Percentiles rank a stretch among this genome's conserved stretches.
Conservation (phyloP, 2,888 invertebrate species). For the Drosophila atroscutellata region DNA sequence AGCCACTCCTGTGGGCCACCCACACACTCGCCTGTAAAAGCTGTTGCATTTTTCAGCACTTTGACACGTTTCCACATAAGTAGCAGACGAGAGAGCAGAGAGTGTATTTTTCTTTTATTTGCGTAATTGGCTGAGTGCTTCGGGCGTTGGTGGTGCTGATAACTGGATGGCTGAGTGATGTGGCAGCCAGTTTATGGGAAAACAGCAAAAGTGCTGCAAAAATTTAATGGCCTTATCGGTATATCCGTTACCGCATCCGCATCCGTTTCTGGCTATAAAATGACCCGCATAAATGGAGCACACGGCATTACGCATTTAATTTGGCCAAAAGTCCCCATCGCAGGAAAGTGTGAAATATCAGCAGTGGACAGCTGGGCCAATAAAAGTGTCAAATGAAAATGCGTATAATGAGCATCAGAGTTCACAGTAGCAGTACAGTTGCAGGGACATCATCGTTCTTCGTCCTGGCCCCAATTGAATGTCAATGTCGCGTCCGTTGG, state of each 20-base stretch:
- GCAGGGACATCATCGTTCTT: slow-evolving; percentile 4
- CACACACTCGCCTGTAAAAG: slow-evolving; percentile 26
- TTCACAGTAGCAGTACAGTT: slow-evolving; percentile 18
- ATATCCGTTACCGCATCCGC: slow-evolving; percentile 47
- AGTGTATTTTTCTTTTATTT: slow-evolving; percentile 58
- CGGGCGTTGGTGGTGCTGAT: slow-evolving; percentile 20
- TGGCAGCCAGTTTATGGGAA: slow-evolving; percentile 64
- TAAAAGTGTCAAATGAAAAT: slow-evolving; percentile 79
- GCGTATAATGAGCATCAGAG: slow-evolving; percentile 72
- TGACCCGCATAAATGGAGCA: slow-evolving; percentile 73
- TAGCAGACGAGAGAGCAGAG: slow-evolving; percentile 20
- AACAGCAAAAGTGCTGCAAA: slow-evolving; percentile 47
- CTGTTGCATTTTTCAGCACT: slow-evolving; percentile 73
- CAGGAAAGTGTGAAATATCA: slow-evolving; percentile 63
- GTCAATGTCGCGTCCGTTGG: slow-evolving; percentile 60
- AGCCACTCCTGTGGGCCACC: slow-evolving; percentile 56
- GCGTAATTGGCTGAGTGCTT: slow-evolving; percentile 75
- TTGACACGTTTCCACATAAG: slow-evolving; percentile 75
- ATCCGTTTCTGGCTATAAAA: slow-evolving; percentile 74
- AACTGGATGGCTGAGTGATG: slow-evolving; percentile 57
- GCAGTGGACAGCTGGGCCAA: slow-evolving; percentile 65
- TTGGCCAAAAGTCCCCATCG: slow-evolving; percentile 20
- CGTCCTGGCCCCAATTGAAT: slow-evolving; percentile 58
- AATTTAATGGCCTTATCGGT: slow-evolving; percentile 74
- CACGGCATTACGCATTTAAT: slow-evolving; percentile 63